These are phyloP conservation scores for Paradoxurus hermaphroditus DNA, from an alignment of 2,113 vertebrate species.

Conservation along the genomic window DNA sequence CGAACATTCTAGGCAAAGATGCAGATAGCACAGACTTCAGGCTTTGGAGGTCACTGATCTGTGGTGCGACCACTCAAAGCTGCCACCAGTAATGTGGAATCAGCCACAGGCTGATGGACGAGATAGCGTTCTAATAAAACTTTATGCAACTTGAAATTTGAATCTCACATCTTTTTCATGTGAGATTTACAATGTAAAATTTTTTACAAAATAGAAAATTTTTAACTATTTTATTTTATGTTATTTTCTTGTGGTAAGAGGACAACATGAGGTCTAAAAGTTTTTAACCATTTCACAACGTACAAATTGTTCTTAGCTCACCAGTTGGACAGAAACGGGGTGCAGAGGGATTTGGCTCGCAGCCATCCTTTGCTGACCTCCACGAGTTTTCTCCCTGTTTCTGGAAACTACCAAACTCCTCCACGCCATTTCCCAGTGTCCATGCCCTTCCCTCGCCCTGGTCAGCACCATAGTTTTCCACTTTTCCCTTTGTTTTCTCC, in stretches of 20 bases:
- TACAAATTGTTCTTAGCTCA: neutral
- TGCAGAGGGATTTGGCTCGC: neutral
- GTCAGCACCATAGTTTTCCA: neutral
- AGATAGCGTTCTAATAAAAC: neutral
- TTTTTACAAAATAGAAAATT: no score
- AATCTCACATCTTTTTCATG: no score
- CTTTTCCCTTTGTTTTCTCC: neutral
- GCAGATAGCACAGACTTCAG: neutral
- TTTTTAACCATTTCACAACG: neutral
- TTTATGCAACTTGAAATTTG: neutral
- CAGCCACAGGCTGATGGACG: accelerated
- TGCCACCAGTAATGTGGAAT: accelerated
- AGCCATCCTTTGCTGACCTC: no score
- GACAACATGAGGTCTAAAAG: neutral
- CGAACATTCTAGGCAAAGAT: neutral
- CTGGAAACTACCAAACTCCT: no score
- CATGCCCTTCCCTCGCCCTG: neutral
- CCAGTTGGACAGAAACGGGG: neutral
- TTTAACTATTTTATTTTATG: neutral
- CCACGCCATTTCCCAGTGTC: accelerated
- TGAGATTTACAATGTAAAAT: no score
- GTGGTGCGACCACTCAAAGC: neutral
- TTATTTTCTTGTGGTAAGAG: neutral
- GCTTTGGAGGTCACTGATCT: neutral
- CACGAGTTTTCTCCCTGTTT: neutral